phyloP scores from a whole-genome alignment of 1,140 invertebrate species.

The Scylla paramamosain region DNA sequence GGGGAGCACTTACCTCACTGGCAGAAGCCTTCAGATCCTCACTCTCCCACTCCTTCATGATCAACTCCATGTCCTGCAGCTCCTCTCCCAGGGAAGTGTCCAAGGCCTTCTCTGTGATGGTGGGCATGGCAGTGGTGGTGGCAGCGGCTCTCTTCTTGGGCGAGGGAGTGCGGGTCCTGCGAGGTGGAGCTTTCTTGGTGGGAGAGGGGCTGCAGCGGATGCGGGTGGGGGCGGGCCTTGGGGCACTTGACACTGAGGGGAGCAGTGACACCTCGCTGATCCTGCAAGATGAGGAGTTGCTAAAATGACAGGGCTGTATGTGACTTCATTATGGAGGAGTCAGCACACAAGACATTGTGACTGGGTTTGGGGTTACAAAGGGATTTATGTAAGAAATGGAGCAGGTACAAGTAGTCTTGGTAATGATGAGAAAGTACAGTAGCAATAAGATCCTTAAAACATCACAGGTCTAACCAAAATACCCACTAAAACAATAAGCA shows the following conservation, averaged over 20 bases:
- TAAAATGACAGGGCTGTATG: not conserved
- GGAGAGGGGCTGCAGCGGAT: conserved; percentile 58
- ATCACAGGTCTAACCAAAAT: too few species aligned
- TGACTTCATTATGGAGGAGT: too few species aligned
- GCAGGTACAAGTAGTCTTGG: too few species aligned
- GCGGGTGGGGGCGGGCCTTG: conserved; percentile 52
- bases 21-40: not conserved
- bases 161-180: not conserved
- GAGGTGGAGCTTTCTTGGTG: not conserved
- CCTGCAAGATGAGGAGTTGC: not conserved
- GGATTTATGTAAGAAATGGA: too few species aligned
- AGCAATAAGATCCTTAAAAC: too few species aligned
- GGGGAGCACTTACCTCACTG: too few species aligned
- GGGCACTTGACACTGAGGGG: conserved; percentile 37
- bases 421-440: too few species aligned
- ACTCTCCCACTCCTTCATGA: conserved; percentile 44
- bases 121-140: not conserved
- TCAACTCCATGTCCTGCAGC: conserved; percentile 56
- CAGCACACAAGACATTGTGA: too few species aligned
- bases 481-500: too few species aligned
- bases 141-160: not conserved
- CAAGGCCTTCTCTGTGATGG: not conserved
- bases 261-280: conserved; percentile 31
- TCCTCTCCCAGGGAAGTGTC: not conserved
- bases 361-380: too few species aligned